phyloP scores from a whole-genome alignment of 2,888 invertebrate species.

The Drosophila robusta region DNA sequence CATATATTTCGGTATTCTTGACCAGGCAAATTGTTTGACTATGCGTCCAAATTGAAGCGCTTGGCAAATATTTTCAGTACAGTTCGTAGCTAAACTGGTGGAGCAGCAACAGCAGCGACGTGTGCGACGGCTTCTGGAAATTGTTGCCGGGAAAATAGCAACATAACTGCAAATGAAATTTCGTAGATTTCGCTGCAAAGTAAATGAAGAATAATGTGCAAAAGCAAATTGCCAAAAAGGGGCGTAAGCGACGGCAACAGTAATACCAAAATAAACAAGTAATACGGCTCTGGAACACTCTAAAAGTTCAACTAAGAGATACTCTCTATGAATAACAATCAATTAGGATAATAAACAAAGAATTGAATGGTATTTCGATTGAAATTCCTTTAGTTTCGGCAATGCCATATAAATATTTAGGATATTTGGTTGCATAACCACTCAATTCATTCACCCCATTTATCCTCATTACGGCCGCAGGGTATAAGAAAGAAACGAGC shows the following conservation, averaged over 20 bases:
- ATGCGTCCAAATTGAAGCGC: constrained; percentile 71
- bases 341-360: background rate
- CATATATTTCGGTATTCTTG: constrained; percentile 60
- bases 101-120: constrained; percentile 2
- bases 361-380: background rate
- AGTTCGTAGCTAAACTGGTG: constrained; percentile 5
- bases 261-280: constrained; percentile 24
- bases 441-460: background rate
- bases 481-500: constrained; percentile 21
- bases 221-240: constrained; percentile 69
- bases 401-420: background rate
- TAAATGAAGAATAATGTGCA: constrained; percentile 79
- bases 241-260: constrained; percentile 25
- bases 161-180: constrained; percentile 80
- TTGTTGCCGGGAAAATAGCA: constrained; percentile 65
- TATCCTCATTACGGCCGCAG: background rate
- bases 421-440: background rate
- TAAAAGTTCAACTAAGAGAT: background rate
- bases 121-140: constrained; percentile 40
- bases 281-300: background rate
- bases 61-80: constrained; percentile 67
- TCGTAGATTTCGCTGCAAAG: constrained; percentile 76
- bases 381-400: background rate
- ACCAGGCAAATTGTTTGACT: constrained; percentile 69
- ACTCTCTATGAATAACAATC: background rate